A percentile compares a stretch with the other conserved stretches of the same genome.
phyloP scores from a whole-genome alignment of 2,797 vertebrate species.

The Microcaecilia unicolor region DNA sequence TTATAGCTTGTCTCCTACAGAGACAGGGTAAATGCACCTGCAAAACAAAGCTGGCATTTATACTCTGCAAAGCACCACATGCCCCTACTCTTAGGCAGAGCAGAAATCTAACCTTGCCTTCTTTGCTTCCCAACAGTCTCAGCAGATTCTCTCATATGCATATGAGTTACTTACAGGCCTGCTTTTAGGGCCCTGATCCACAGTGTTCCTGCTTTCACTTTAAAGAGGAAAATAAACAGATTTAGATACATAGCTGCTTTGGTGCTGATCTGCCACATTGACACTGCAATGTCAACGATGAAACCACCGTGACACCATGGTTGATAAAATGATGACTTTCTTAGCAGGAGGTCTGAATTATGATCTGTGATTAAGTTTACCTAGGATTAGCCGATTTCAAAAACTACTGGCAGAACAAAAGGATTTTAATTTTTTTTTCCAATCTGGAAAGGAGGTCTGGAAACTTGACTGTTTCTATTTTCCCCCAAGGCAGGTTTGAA shows the following conservation, averaged over 20 bases:
- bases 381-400: slow-evolving; percentile 1
- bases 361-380: not conserved
- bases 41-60: slow-evolving; percentile 32
- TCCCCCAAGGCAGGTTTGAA: slow-evolving; percentile 5
- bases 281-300: too few species aligned
- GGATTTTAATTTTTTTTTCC: not conserved
- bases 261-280: too few species aligned
- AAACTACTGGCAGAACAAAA: slow-evolving; percentile 1
- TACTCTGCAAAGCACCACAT: slow-evolving; percentile 35
- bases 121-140: slow-evolving; percentile 15
- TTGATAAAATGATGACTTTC: too few species aligned
- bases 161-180: not conserved
- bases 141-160: slow-evolving; percentile 18
- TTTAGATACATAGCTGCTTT: too few species aligned
- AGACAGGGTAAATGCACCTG: too few species aligned
- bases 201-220: not conserved
- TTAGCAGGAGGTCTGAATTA: too few species aligned
- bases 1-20: slow-evolving; percentile 47
- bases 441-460: too few species aligned
- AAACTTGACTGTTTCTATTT: too few species aligned
- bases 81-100: slow-evolving; percentile 31
- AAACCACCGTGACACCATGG: too few species aligned
- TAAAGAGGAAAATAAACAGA: too few species aligned
- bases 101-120: slow-evolving; percentile 29
- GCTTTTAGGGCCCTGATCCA: not conserved